Conservation (phyloP, 2,797 vertebrate species). For the Pogonophryne albipinna region DNA sequence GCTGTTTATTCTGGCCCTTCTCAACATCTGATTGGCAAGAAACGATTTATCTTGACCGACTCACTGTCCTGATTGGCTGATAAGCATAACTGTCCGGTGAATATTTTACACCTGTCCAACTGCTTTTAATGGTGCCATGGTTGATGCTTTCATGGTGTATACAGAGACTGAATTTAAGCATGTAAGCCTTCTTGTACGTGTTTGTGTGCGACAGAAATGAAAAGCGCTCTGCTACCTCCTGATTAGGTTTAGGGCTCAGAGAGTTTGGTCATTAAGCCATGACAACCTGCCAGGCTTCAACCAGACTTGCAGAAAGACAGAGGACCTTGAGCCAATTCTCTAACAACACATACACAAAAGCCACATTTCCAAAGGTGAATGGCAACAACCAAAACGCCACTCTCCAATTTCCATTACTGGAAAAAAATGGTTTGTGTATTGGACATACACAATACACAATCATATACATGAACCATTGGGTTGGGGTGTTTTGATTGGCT, state of each 20-base stretch:
- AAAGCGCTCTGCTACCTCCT: conserved; percentile 39
- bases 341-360: conserved; percentile 11
- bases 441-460: not conserved
- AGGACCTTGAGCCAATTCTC: conserved; percentile 8
- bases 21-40: conserved; percentile 57
- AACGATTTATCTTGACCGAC: conserved; percentile 55
- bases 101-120: conserved; percentile 63
- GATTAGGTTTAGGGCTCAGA: conserved; percentile 45
- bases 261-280: conserved; percentile 30
- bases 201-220: conserved; percentile 25
- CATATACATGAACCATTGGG: not conserved
- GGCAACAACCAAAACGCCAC: not conserved
- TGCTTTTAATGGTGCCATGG: conserved; percentile 21
- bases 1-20: conserved; percentile 51
- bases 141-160: conserved; percentile 20
- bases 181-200: conserved; percentile 10
- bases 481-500: conserved; percentile 15
- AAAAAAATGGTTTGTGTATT: conserved; percentile 7
- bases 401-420: conserved; percentile 6
- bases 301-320: conserved; percentile 33
- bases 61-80: conserved; percentile 52
- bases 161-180: not conserved
- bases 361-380: conserved; percentile 22
- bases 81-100: conserved; percentile 40
- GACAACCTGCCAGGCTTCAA: conserved; percentile 48